Evolutionary conservation across 2,113 vertebrate genomes (phyloP).

Genomic region (Mesitornis unicolor): DNA sequence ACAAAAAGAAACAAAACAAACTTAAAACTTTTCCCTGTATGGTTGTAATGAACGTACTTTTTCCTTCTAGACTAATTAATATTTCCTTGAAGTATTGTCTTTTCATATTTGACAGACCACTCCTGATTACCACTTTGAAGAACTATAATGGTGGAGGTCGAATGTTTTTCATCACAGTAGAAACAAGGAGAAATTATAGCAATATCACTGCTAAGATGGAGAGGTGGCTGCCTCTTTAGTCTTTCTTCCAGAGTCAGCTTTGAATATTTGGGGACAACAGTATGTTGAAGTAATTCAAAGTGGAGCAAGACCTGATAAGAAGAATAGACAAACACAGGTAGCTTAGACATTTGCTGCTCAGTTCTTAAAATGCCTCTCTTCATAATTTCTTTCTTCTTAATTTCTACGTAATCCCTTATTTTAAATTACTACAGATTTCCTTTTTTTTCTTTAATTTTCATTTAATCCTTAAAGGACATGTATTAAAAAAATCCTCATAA

Average conservation of each 20-base stretch:
- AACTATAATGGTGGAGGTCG: neutral
- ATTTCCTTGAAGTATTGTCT: neutral
- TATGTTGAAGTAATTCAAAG: neutral
- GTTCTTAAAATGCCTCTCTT: neutral
- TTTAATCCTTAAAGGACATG: neutral
- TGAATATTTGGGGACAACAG: neutral
- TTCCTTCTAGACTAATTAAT: rapidly evolving
- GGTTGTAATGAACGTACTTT: neutral
- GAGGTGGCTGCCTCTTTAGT: neutral
- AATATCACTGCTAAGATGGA: neutral
- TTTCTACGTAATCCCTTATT: neutral
- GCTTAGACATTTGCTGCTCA: neutral
- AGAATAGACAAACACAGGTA: neutral
- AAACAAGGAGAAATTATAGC: neutral
- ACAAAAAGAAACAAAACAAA: neutral
- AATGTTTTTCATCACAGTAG: neutral
- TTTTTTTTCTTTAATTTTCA: neutral
- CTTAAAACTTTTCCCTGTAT: neutral
- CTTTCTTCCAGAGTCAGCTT: neutral
- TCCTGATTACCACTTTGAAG: neutral
- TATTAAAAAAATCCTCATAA: neutral
- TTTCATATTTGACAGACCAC: neutral
- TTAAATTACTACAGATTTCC: neutral
- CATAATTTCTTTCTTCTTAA: neutral
- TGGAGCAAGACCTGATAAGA: neutral